Base-by-base conservation (phyloP, 1,140 invertebrate species). In the Bombyx mandarina region DNA sequence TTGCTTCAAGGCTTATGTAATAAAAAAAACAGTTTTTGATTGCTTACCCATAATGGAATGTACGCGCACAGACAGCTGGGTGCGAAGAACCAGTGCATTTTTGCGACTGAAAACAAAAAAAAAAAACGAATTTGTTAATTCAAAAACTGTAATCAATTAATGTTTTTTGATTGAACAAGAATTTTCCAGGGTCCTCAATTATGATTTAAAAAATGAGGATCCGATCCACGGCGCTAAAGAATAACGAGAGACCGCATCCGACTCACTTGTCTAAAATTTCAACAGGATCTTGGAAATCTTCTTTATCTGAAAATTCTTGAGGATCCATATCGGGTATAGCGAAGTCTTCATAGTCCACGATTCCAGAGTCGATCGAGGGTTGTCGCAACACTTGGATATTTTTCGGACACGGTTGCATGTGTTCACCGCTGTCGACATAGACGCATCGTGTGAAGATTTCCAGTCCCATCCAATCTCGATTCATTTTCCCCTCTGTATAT, bases 41-140 rank as follows among this genome's bases (percentile, higher is more conserved):
- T 42, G 60, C 74, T 96, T 90, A 99, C 98, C 98, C 84, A 99
- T 99, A 71, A 99, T 99, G 58, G 96, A 95, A 89, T 99, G 97
- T 48, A 99, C 98, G 75, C 98, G 91, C 44, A 99, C 96, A 52
- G 97, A 97, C 22, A 99, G 91, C 85, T 99, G 97, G 45, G 98
- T 99, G 73, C 98, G 92, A 62, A 99, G 91, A 66, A 99, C 95
- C 80, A 99, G 93, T 51, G 97, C 96, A 90, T 98, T 98, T 89
- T 99, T 99, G 76, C 97, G 95, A 85, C 98, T 99, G 92, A 47
- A 93, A 90, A 84, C 78, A 86, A 76, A 77, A 74, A 77, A 67
- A 72, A 50, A 10, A 60, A 56, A 63, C 22, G 26, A 35, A 5
- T 35, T 35, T 35, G 4, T 35, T 35, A 35, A 3, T 35, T 35